A percentile compares a stretch with the other conserved stretches of the same genome.
These are phyloP conservation scores for Parnassius glacialis DNA, from an alignment of 2,888 invertebrate species.

Conservation along the genomic window DNA sequence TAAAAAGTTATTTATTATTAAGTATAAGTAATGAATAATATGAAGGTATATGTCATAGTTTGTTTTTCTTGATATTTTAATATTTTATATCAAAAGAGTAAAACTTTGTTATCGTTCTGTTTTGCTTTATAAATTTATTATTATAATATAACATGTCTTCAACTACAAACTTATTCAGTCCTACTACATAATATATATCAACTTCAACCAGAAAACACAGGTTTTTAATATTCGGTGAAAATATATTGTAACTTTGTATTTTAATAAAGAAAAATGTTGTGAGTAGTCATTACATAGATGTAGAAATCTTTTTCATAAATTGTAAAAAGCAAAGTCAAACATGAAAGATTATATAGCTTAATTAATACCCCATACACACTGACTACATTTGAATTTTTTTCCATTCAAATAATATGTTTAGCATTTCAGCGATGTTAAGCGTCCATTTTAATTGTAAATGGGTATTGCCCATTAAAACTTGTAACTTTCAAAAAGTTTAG, in stretches of 20 bases:
- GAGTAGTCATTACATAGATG: slow-evolving; percentile 29
- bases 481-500: slow-evolving; percentile 66
- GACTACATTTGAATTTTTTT: no score
- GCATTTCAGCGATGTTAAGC: background rate
- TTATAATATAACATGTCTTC: no score
- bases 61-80: background rate
- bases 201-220: no score
- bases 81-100: background rate
- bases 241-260: background rate
- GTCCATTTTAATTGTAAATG: slow-evolving; percentile 43
- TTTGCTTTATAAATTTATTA: background rate
- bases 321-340: background rate
- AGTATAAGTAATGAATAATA: background rate
- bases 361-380: no score
- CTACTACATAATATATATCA: no score
- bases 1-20: background rate
- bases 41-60: background rate
- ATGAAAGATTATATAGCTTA: background rate
- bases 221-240: background rate
- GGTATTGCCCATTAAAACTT: slow-evolving; percentile 52
- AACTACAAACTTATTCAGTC: no score
- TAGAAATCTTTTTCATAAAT: slow-evolving; percentile 25
- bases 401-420: background rate
- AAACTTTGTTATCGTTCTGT: background rate
- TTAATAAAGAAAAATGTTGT: slow-evolving; percentile 30